Percentiles rank a stretch among this genome's conserved stretches.
phyloP scores from a whole-genome alignment of 2,113 vertebrate species.

The Apeltes quadracus region DNA sequence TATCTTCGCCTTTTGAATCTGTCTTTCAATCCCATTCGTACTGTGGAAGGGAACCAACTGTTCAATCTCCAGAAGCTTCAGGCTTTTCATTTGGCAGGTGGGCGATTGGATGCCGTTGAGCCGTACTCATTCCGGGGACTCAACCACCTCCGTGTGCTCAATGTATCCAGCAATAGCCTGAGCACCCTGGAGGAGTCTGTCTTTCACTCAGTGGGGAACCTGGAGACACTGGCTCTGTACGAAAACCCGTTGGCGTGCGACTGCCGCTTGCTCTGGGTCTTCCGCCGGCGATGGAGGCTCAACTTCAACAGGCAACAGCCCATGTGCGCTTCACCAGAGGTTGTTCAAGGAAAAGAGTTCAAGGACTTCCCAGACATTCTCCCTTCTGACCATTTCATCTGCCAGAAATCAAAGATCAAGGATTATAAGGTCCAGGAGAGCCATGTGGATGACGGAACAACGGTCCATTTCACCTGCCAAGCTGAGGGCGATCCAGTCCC shows the following conservation, averaged over 20 bases:
- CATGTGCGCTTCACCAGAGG: constrained; percentile 87
- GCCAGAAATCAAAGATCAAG: constrained; percentile 90
- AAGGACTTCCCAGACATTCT: constrained; percentile 96
- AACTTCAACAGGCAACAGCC: constrained; percentile 97
- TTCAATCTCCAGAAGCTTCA: constrained; percentile 93
- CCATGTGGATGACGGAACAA: constrained; percentile 95
- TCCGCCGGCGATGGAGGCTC: constrained; percentile 94
- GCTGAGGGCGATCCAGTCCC: constrained; percentile 93
- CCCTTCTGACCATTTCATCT: constrained; percentile 91
- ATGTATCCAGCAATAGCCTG: constrained; percentile 92
- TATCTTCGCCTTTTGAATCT: constrained; percentile 95
- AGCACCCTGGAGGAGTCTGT: constrained; percentile 93
- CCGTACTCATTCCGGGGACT: constrained; percentile 95
- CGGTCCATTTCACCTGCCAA: constrained; percentile 90
- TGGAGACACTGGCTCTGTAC: constrained; percentile 95
- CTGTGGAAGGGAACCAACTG: constrained; percentile 93
- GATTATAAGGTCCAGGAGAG: constrained; percentile 93
- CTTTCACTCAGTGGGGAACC: constrained; percentile 96
- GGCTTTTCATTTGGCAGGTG: constrained; percentile 94
- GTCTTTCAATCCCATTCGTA: constrained; percentile 94
- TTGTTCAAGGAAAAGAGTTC: constrained; percentile 94
- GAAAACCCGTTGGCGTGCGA: constrained; percentile 96
- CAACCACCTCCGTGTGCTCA: constrained; percentile 93
- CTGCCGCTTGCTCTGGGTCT: constrained; percentile 97
- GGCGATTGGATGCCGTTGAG: constrained; percentile 88